phyloP scores from a whole-genome alignment of 2,113 vertebrate genomes.

The Falcunculus frontatus region DNA sequence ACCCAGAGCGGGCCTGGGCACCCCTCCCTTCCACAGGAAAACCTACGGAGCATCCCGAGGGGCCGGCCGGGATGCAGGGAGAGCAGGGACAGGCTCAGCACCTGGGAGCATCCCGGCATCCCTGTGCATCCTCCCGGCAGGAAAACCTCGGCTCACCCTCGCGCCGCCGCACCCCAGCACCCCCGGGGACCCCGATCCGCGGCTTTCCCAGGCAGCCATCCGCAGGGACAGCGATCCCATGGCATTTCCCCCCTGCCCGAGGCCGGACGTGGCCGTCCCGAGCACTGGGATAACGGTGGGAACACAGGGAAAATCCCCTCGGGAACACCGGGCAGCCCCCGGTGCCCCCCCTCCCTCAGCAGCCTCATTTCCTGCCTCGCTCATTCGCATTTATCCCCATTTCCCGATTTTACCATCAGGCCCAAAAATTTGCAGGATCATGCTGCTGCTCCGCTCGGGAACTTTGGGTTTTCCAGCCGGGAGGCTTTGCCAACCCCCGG shows the following conservation, averaged over 20 bases:
- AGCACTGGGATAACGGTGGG: rapidly evolving
- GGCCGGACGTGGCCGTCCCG: not conserved
- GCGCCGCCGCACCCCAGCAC: rapidly evolving
- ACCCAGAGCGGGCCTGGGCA: not conserved
- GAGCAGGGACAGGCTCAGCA: not conserved
- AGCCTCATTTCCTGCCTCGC: not conserved
- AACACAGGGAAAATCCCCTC: rapidly evolving
- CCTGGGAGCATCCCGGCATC: rapidly evolving
- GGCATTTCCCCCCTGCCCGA: rapidly evolving
- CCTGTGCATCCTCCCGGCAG: not conserved
- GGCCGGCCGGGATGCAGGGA: not conserved
- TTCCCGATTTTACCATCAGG: not conserved
- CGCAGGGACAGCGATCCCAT: rapidly evolving
- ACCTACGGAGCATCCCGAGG: not conserved
- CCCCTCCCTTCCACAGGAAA: not conserved
- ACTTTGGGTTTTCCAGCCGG: not conserved
- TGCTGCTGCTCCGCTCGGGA: not conserved
- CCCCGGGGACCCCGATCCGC: rapidly evolving
- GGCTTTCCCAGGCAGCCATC: not conserved
- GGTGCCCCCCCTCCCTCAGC: not conserved
- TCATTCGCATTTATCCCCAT: not conserved
- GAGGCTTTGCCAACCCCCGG: not conserved
- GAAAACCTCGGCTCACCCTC: not conserved
- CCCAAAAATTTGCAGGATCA: conserved; percentile 1
- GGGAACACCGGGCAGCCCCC: not conserved